Base-by-base conservation (phyloP, 1,140 invertebrate species). In the Ceratosolen solmsi region DNA sequence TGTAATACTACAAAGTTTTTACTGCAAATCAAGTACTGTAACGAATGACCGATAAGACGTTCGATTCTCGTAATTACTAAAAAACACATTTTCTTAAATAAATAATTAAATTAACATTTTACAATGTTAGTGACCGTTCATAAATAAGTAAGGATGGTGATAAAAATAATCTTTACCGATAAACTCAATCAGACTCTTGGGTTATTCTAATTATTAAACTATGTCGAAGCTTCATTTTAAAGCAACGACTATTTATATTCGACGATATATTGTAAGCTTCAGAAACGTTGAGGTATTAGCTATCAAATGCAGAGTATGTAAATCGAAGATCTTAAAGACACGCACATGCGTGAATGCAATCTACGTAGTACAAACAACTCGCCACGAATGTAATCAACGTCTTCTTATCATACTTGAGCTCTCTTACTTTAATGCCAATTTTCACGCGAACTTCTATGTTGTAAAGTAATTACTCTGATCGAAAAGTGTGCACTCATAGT, bases 381-480 rank as follows among this genome's bases (percentile, higher is more conserved):
- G n/a, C n/a, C n/a, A n/a, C n/a, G n/a, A n/a, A n/a, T n/a, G n/a
- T n/a, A n/a, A n/a, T n/a, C n/a, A n/a, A n/a, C n/a, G n/a, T n/a
- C 30, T 60, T 56, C 68, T 79, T 79, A 79, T 79, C 68, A 38
- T 11, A 8, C 36, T 7, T 25, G n/a, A 15, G 49, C 70, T 68
- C 71, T 83, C 63, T 79, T 60, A 38, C 46, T 85, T 85, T 85
- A 85, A 84, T 83, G 83, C 81, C 78, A 80, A 65, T 71, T 82
- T 85, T 83, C 84, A 83, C 85, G 85, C 84, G 75, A 86, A 80
- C 73, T 82, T 77, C 75, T 83, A 60, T 70, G 79, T 80, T 46
- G 72, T 46, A 54, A 80, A 75, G 51, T 83, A 75, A 83, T 83
- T 82, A 82, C 63, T 22, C 22, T 38, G 54, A 80, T 74, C 30